Conservation (phyloP, 1,140 invertebrate genomes). For the Ridgeia piscesae region DNA sequence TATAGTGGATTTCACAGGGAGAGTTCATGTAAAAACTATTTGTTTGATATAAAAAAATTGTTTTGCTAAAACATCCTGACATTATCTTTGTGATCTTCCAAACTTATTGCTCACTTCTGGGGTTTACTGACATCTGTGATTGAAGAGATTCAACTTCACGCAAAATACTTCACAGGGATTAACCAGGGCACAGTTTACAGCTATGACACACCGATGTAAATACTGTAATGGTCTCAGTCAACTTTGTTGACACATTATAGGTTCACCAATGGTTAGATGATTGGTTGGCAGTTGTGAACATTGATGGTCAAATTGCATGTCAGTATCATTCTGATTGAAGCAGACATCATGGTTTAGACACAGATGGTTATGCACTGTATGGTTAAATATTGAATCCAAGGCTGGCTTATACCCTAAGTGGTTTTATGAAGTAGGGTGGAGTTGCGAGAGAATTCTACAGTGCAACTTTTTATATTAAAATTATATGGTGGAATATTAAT, state of each 20-base stretch:
- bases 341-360: neutral
- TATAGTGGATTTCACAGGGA: neutral
- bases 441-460: too few relatives aligned
- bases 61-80: neutral
- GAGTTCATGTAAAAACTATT: neutral
- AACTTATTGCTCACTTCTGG: neutral
- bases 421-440: too few relatives aligned
- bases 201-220: neutral
- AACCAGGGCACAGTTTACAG: neutral
- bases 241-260: neutral
- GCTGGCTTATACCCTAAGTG: neutral
- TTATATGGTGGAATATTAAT: too few relatives aligned
- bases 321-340: conserved; percentile 27
- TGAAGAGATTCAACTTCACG: neutral
- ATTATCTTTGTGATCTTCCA: neutral
- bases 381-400: neutral
- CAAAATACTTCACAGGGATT: neutral
- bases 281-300: conserved; percentile 1
- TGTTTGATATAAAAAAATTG: neutral
- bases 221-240: neutral
- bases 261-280: neutral
- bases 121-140: neutral
- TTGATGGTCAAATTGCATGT: conserved; percentile 19
- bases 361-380: neutral
- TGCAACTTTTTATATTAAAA: too few relatives aligned